phyloP scores from a whole-genome alignment of 2,797 vertebrate species.

The Momotus momota region DNA sequence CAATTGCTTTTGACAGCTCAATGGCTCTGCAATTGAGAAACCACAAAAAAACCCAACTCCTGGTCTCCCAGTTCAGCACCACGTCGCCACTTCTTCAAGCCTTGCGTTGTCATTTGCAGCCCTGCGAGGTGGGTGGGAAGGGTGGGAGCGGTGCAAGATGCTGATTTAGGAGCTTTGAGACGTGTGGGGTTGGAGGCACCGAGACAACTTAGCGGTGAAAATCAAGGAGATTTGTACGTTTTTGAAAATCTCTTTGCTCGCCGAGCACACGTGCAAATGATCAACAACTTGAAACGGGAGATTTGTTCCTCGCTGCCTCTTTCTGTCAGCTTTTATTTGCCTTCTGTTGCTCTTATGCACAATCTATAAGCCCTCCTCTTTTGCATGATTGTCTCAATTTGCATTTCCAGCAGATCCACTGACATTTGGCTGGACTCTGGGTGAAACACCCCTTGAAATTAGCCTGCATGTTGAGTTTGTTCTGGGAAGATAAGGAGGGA shows the following conservation, averaged over 20 bases:
- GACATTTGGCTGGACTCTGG: constrained; percentile 65
- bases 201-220: accelerated
- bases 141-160: background rate
- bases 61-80: background rate
- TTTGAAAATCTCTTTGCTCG: background rate
- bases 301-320: background rate
- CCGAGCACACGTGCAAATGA: background rate
- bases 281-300: background rate
- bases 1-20: background rate
- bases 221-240: background rate
- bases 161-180: background rate
- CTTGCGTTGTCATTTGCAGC: background rate
- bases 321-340: constrained; percentile 45
- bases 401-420: constrained; percentile 63
- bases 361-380: constrained; percentile 8
- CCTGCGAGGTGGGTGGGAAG: background rate
- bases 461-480: constrained; percentile 67
- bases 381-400: constrained; percentile 51
- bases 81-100: background rate
- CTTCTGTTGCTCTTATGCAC: background rate
- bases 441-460: constrained; percentile 67
- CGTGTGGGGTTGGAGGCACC: background rate
- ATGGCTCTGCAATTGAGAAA: background rate
- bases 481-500: constrained; percentile 68
- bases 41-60: background rate